A percentile compares a stretch with the other conserved stretches of the same genome.
phyloP scores from a whole-genome alignment of 2,888 invertebrate genomes.

The Hecatera dysodea region DNA sequence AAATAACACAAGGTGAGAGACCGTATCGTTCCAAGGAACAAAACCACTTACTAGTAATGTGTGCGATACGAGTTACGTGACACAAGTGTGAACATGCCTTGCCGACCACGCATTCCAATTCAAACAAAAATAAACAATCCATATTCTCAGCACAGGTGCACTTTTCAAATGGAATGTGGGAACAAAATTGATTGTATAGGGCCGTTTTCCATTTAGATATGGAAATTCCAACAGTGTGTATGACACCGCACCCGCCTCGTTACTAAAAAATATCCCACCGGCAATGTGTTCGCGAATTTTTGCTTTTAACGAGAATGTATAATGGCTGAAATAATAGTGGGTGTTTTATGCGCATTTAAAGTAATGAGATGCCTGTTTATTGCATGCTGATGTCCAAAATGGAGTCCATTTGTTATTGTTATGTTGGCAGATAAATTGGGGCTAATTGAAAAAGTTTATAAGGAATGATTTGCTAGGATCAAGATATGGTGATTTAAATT shows the following conservation, averaged over 20 bases:
- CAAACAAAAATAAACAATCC: slow-evolving; percentile 80
- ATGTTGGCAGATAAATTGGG: slow-evolving; percentile 40
- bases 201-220: slow-evolving; percentile 90
- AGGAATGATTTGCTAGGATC: slow-evolving; percentile 16
- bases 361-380: slow-evolving; percentile 62
- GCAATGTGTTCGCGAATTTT: slow-evolving; percentile 65
- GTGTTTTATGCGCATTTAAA: slow-evolving; percentile 60
- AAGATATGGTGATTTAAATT: slow-evolving; percentile 35
- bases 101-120: slow-evolving; percentile 75
- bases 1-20: slow-evolving; percentile 43
- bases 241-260: slow-evolving; percentile 77
- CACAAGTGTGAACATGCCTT: slow-evolving; percentile 61
- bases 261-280: slow-evolving; percentile 77
- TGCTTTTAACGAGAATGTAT: slow-evolving; percentile 60
- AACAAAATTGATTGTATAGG: slow-evolving; percentile 88
- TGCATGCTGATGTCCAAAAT: slow-evolving; percentile 37
- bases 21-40: slow-evolving; percentile 52
- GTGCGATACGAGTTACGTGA: slow-evolving; percentile 61
- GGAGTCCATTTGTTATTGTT: slow-evolving; percentile 39
- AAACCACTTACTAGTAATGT: slow-evolving; percentile 63
- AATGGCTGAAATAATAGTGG: slow-evolving; percentile 55
- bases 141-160: slow-evolving; percentile 86
- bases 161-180: slow-evolving; percentile 87
- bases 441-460: slow-evolving; percentile 37
- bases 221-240: slow-evolving; percentile 85